Conservation (phyloP, 2,113 vertebrate species). For the Nycticebus coucang region DNA sequence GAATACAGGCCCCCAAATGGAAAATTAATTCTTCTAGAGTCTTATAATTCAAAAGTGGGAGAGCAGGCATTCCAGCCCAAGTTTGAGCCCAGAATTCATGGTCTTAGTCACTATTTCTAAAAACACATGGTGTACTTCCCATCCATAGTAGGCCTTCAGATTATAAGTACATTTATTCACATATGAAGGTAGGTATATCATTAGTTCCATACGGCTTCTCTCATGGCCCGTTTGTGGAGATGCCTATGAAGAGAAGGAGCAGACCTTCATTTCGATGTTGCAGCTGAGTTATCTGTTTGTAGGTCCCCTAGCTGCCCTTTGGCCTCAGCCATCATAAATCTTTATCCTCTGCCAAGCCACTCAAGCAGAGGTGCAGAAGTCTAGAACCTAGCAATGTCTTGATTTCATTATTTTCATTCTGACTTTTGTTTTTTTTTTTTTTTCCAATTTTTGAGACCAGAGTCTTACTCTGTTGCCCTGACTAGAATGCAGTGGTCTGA, state of each 20-base stretch:
- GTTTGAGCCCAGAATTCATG: not conserved
- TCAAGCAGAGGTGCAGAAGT: conserved; percentile 7
- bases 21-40: not conserved
- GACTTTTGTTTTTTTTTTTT: not conserved
- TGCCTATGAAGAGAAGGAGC: not conserved
- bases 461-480: too few relatives aligned
- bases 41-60: not conserved
- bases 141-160: not conserved
- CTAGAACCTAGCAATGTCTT: not conserved
- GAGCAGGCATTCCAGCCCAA: not conserved
- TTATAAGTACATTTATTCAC: not conserved
- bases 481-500: too few relatives aligned
- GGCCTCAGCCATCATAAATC: not conserved
- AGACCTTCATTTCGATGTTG: not conserved
- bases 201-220: not conserved
- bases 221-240: not conserved
- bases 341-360: not conserved
- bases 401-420: conserved; percentile 25
- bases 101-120: not conserved
- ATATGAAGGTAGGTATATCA: not conserved
- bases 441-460: too few relatives aligned
- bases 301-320: not conserved
- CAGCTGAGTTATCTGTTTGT: not conserved
- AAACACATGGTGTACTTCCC: not conserved
- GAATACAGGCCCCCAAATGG: not conserved